A percentile compares a stretch with the other conserved stretches of the same genome.
Conservation (phyloP, 2,888 invertebrate species). For the Cataglyphis livida region DNA sequence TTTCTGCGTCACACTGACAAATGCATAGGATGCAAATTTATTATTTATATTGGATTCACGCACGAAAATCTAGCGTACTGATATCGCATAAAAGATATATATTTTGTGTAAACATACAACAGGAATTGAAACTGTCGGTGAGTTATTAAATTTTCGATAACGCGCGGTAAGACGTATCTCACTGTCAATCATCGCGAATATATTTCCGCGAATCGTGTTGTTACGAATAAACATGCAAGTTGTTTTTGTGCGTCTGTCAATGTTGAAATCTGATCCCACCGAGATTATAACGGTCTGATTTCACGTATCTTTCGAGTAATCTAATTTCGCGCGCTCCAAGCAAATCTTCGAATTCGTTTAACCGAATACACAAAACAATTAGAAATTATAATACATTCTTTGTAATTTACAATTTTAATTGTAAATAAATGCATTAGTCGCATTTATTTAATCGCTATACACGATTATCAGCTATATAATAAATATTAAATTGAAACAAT, state of each 20-base stretch:
- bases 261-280: background rate
- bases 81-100: background rate
- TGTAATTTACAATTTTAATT: background rate
- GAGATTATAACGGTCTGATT: background rate
- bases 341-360: background rate
- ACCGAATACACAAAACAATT: background rate
- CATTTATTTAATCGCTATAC: background rate
- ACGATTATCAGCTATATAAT: background rate
- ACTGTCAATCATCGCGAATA: background rate
- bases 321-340: slow-evolving; percentile 7
- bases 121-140: background rate
- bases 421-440: background rate
- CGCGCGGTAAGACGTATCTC: background rate
- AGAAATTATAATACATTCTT: background rate
- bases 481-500: background rate
- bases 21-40: background rate
- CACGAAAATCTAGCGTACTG: background rate
- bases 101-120: background rate
- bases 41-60: background rate
- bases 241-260: background rate
- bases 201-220: background rate
- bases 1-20: background rate
- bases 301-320: background rate
- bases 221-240: background rate
- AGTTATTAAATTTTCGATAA: slow-evolving; percentile 18